Conservation (phyloP, 2,113 vertebrate genomes). For the Trachemys scripta region DNA sequence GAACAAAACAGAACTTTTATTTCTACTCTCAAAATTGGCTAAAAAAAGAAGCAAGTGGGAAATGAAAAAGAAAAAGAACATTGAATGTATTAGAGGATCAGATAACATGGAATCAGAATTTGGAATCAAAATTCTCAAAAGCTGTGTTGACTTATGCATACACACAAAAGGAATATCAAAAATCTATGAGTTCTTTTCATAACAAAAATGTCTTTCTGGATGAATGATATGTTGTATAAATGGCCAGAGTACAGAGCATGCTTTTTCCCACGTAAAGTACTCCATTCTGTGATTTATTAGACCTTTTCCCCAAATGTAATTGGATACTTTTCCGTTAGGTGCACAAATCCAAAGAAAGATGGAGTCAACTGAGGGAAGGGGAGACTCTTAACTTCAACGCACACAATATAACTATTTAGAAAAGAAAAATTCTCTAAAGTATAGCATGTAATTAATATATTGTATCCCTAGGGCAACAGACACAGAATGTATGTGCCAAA, state of each 20-base stretch:
- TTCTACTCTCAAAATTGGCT: neutral
- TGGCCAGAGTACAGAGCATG: neutral
- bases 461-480: neutral
- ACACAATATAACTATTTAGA: constrained; percentile 20
- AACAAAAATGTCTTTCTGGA: constrained; percentile 17
- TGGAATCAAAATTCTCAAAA: constrained; percentile 6
- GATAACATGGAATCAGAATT: constrained; percentile 22
- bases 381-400: constrained; percentile 15
- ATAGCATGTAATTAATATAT: constrained; percentile 38
- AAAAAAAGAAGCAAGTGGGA: neutral
- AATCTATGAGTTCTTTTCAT: constrained; percentile 12
- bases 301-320: neutral
- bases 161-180: constrained; percentile 17
- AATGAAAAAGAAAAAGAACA: neutral
- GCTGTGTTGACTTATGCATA: neutral
- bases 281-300: constrained; percentile 54
- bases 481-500: neutral
- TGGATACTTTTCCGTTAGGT: constrained; percentile 31
- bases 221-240: constrained; percentile 52
- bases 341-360: constrained; percentile 35
- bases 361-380: neutral
- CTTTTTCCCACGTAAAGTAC: constrained; percentile 40
- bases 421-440: constrained; percentile 40
- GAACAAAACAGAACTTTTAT: constrained; percentile 27
- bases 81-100: neutral